phyloP scores from a whole-genome alignment of 2,888 invertebrate genomes.

The Smittia aterrima region DNA sequence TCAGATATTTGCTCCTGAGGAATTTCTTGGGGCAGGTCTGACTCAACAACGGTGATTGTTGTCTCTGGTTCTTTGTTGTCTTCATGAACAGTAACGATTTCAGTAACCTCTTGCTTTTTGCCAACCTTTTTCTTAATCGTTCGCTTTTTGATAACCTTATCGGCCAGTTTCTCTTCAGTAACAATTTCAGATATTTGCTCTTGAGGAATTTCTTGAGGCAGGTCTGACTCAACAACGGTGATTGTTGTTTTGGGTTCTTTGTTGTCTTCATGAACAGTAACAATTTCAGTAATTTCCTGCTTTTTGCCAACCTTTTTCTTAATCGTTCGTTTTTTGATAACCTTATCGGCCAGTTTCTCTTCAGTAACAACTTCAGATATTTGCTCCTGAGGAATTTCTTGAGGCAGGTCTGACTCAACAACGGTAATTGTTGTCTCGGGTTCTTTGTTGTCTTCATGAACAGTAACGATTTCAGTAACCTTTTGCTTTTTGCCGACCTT shows the following conservation, averaged over 20 bases:
- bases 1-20: constrained; percentile 43
- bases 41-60: constrained; percentile 47
- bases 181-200: constrained; percentile 18
- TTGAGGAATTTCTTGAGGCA: too few relatives aligned
- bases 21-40: constrained; percentile 42
- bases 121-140: constrained; percentile 46
- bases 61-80: constrained; percentile 49
- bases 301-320: constrained; percentile 49
- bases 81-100: constrained; percentile 46
- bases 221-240: constrained; percentile 44
- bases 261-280: constrained; percentile 47
- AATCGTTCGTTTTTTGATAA: constrained; percentile 48
- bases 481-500: constrained; percentile 46
- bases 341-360: constrained; percentile 47
- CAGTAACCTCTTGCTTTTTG: constrained; percentile 49
- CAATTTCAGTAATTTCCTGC: constrained; percentile 49
- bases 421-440: constrained; percentile 42
- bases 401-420: constrained; percentile 13
- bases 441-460: constrained; percentile 49
- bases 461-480: constrained; percentile 48
- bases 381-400: neutral
- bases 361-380: constrained; percentile 47
- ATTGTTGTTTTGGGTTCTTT: constrained; percentile 47
- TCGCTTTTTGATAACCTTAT: constrained; percentile 45
- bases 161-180: constrained; percentile 39